phyloP scores from a whole-genome alignment of 2,888 invertebrate genomes.

The Plagodis dolabraria region DNA sequence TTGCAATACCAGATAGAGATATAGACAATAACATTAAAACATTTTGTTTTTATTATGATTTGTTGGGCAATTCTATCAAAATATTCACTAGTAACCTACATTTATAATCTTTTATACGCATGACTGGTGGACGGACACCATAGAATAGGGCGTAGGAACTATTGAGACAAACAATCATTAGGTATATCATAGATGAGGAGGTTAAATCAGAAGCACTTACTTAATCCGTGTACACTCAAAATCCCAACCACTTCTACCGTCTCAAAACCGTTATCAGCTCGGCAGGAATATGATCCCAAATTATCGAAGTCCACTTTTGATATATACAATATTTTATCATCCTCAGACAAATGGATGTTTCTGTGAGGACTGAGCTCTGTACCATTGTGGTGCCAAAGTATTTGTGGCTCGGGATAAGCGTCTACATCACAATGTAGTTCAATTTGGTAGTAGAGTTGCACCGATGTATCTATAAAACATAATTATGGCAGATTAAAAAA shows the following conservation, averaged over 20 bases:
- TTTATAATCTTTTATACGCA: too few species aligned
- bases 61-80: too few species aligned
- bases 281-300: slow-evolving; percentile 80
- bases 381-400: slow-evolving; percentile 66
- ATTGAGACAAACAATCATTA: too few species aligned
- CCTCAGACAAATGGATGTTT: slow-evolving; percentile 48
- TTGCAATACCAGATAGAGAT: too few species aligned
- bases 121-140: too few species aligned
- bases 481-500: too few species aligned
- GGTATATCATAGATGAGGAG: too few species aligned
- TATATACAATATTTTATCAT: slow-evolving; percentile 52
- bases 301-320: slow-evolving; percentile 58
- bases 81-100: too few species aligned
- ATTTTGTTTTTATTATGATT: too few species aligned
- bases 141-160: too few species aligned
- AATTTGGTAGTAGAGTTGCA: slow-evolving; percentile 59
- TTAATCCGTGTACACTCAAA: slow-evolving; percentile 60
- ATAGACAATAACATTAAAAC: too few species aligned
- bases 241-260: slow-evolving; percentile 53
- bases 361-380: slow-evolving; percentile 45
- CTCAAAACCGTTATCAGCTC: slow-evolving; percentile 78
- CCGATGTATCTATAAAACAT: slow-evolving; percentile 51
- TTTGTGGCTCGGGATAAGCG: slow-evolving; percentile 49
- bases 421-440: slow-evolving; percentile 58
- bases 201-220: slow-evolving; percentile 47